These are phyloP conservation scores for Jaculus jaculus DNA, from an alignment of 2,113 vertebrate genomes.

Conservation along the genomic window DNA sequence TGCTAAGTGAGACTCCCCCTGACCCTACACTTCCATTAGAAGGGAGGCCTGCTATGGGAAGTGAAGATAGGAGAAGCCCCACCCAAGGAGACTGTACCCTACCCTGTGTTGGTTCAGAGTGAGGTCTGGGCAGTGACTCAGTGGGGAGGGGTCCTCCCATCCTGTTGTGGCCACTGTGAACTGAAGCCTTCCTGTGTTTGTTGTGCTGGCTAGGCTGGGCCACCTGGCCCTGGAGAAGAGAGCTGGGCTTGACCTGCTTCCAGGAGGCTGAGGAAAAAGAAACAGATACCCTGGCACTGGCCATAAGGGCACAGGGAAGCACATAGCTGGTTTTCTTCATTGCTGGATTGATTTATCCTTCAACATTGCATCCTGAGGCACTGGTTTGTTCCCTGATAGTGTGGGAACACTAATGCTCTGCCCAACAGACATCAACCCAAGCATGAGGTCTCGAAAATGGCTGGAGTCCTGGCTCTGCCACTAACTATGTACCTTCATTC, in stretches of 20 bases:
- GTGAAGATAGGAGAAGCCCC: background rate
- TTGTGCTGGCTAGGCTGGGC: accelerated
- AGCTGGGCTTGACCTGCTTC: background rate
- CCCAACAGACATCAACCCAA: background rate
- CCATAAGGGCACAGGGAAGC: background rate
- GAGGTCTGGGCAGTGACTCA: background rate
- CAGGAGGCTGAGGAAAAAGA: background rate
- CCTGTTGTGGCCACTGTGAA: background rate
- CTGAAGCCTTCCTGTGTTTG: background rate
- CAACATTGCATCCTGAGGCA: no score
- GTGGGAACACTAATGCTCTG: no score
- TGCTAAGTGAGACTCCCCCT: background rate
- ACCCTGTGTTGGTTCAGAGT: background rate
- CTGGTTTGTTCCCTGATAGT: background rate
- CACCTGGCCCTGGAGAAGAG: background rate
- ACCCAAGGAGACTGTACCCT: background rate
- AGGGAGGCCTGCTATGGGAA: background rate
- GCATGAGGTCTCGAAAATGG: background rate
- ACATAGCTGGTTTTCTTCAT: background rate
- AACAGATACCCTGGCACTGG: background rate
- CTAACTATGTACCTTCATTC: accelerated
- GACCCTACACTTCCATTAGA: background rate
- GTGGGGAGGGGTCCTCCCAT: background rate
- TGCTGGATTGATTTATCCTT: background rate
- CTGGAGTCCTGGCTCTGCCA: background rate